Percentiles rank a stretch among this genome's conserved stretches.
Evolutionary conservation across 1,140 invertebrate species (phyloP).

Genomic region (Pectinophora gossypiella): DNA sequence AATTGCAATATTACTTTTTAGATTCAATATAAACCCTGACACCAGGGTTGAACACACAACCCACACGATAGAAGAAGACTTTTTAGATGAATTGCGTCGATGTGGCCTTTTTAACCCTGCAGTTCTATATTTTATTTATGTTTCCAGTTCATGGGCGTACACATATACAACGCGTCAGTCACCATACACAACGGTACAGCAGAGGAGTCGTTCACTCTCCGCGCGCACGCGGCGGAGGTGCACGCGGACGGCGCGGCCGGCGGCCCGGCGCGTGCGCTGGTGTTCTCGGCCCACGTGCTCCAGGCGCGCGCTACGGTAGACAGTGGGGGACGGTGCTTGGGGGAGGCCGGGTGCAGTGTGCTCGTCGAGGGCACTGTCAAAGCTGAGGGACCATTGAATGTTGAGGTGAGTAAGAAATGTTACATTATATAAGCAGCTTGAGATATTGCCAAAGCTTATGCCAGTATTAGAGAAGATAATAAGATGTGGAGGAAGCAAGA

Average conservation of each 20-base stretch:
- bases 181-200: constrained; percentile 63
- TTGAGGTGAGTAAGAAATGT: constrained; percentile 86
- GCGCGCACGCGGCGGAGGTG: constrained; percentile 84
- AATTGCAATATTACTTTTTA: too few species aligned
- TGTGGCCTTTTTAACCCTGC: too few species aligned
- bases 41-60: too few species aligned
- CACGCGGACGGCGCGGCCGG: constrained; percentile 83
- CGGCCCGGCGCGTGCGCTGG: constrained; percentile 79
- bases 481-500: too few species aligned
- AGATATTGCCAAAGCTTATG: too few species aligned
- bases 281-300: constrained; percentile 81
- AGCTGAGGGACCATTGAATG: constrained; percentile 84
- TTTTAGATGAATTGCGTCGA: too few species aligned
- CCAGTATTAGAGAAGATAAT: too few species aligned
- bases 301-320: constrained; percentile 67
- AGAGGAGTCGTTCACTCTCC: constrained; percentile 85
- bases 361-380: constrained; percentile 84
- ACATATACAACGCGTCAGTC: constrained; percentile 88
- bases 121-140: too few species aligned
- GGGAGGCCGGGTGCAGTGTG: constrained; percentile 83
- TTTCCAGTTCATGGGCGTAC: constrained; percentile 87
- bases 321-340: constrained; percentile 75
- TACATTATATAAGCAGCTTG: too few species aligned
- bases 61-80: too few species aligned
- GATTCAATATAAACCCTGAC: too few species aligned